phyloP scores from a whole-genome alignment of 2,888 invertebrate genomes.

The Drosophila anomalipes region DNA sequence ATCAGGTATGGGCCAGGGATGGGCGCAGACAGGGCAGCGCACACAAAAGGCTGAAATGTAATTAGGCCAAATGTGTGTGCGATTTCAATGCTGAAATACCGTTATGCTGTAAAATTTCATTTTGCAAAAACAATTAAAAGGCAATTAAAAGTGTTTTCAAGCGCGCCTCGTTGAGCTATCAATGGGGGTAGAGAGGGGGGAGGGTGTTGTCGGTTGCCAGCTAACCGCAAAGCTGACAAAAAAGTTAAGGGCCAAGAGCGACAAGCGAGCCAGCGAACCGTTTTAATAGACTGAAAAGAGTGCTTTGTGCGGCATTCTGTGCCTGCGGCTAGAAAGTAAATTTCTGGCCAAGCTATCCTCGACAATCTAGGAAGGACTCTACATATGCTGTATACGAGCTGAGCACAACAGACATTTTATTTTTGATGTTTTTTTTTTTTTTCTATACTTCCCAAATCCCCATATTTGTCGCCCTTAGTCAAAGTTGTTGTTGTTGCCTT shows the following conservation, averaged over 20 bases:
- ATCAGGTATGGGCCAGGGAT: background rate
- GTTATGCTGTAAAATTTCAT: slow-evolving; percentile 60
- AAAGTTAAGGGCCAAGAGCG: slow-evolving; percentile 38
- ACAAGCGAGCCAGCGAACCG: slow-evolving; percentile 53
- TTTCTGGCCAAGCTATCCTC: slow-evolving; percentile 19
- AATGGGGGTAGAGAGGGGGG: slow-evolving; percentile 11
- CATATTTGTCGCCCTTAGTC: slow-evolving; percentile 6
- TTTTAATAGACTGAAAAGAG: slow-evolving; percentile 70
- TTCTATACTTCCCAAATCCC: slow-evolving; percentile 8
- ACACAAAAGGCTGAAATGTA: slow-evolving; percentile 65
- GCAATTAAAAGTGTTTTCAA: slow-evolving; percentile 76
- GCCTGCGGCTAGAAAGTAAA: slow-evolving; percentile 67
- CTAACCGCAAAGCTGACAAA: slow-evolving; percentile 46
- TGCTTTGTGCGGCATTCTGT: slow-evolving; percentile 30
- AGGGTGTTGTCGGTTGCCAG: background rate
- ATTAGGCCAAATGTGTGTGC: slow-evolving; percentile 72
- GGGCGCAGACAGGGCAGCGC: slow-evolving; percentile 10
- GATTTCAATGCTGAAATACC: slow-evolving; percentile 44
- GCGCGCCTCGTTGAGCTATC: slow-evolving; percentile 42
- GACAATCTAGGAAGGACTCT: slow-evolving; percentile 40
- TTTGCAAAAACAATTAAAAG: slow-evolving; percentile 81
- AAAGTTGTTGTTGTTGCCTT: slow-evolving; percentile 48
- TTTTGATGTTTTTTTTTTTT: slow-evolving; percentile 19
- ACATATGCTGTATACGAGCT: slow-evolving; percentile 55
- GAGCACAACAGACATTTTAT: slow-evolving; percentile 18